phyloP scores from a whole-genome alignment of 2,113 vertebrate genomes.

The Gymnarchus niloticus region DNA sequence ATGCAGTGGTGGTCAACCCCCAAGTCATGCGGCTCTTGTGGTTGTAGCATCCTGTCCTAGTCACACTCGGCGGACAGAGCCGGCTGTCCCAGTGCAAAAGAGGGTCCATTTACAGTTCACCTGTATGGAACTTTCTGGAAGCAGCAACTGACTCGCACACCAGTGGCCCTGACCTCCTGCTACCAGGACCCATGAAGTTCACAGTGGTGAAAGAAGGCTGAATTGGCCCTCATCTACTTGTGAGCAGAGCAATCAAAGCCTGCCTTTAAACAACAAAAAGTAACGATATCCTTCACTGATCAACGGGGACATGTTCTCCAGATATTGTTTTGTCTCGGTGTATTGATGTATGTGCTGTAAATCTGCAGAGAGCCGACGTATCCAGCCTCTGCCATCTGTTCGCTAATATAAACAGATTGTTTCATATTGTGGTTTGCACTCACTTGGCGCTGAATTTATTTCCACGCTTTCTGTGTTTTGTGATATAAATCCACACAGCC shows the following conservation, averaged over 20 bases:
- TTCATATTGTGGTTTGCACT: slow-evolving; percentile 26
- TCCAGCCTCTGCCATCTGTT: slow-evolving; percentile 23
- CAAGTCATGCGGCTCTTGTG: no score
- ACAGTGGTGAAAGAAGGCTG: not conserved
- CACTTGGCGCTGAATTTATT: slow-evolving; percentile 22
- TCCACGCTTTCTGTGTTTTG: not conserved
- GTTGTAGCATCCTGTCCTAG: not conserved
- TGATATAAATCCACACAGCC: slow-evolving; percentile 9
- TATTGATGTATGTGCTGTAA: slow-evolving; percentile 16
- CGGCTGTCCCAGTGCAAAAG: not conserved
- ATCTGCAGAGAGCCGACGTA: slow-evolving; percentile 14
- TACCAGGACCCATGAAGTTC: not conserved
- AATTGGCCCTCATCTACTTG: not conserved
- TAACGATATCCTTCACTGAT: slow-evolving; percentile 4
- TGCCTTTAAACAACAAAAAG: not conserved
- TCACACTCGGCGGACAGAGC: not conserved
- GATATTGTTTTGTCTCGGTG: slow-evolving; percentile 17
- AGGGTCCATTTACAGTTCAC: not conserved
- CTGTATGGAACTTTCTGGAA: not conserved
- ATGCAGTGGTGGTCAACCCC: not conserved
- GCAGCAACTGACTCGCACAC: no score
- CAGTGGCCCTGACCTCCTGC: not conserved
- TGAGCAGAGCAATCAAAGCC: not conserved
- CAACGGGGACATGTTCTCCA: not conserved
- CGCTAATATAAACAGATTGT: slow-evolving; percentile 28